phyloP scores from a whole-genome alignment of 2,797 vertebrate species.

The Periparus ater region DNA sequence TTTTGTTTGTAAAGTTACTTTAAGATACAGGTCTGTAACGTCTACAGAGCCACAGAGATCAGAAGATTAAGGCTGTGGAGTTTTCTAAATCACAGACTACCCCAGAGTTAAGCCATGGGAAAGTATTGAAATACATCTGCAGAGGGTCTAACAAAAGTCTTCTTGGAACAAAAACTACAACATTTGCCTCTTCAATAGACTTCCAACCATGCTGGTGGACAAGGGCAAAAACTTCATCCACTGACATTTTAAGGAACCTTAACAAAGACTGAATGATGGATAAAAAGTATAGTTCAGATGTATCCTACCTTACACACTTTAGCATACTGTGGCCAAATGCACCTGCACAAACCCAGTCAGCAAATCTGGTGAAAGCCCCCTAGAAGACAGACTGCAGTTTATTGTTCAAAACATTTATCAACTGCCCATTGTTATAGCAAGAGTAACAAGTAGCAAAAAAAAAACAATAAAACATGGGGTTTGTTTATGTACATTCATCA shows the following conservation, averaged over 20 bases:
- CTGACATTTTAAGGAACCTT: background rate
- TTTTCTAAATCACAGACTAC: background rate
- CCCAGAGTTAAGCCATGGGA: background rate
- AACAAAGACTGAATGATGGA: background rate
- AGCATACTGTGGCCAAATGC: background rate
- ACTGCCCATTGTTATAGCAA: background rate
- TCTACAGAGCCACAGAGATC: background rate
- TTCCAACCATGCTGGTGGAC: rapidly evolving
- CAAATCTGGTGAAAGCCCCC: background rate
- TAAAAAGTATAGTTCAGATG: background rate
- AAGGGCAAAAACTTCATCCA: background rate
- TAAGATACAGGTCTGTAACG: background rate
- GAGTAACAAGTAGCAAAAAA: background rate
- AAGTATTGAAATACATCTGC: background rate
- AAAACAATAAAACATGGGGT: rapidly evolving
- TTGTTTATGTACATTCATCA: background rate
- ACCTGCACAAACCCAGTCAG: background rate
- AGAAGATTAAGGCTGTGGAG: background rate
- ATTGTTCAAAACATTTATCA: background rate
- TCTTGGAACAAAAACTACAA: background rate
- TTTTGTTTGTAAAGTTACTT: background rate
- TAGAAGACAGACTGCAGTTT: background rate
- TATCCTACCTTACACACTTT: background rate
- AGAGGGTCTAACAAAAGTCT: background rate
- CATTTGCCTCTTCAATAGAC: background rate